phyloP scores from a whole-genome alignment of 2,888 invertebrate genomes.

The Eretmocerus hayati region DNA sequence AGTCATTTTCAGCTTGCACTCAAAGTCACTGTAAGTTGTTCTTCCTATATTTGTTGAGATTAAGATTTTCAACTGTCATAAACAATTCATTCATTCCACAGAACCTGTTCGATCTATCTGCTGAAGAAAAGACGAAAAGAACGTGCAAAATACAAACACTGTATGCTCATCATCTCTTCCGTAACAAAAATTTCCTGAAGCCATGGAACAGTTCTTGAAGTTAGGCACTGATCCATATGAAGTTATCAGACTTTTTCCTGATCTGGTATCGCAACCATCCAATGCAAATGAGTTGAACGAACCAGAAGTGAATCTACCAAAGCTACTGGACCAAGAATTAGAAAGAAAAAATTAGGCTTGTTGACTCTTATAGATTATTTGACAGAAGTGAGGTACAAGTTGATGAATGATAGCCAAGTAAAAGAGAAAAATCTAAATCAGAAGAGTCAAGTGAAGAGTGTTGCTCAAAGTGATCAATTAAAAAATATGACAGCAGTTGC shows the following conservation, averaged over 20 bases:
- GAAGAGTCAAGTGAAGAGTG: constrained; percentile 31
- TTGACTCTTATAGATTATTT: constrained; percentile 86
- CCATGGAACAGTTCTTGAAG: constrained; percentile 86
- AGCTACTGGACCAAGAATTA: constrained; percentile 73
- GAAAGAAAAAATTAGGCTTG: constrained; percentile 86
- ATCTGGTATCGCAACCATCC: constrained; percentile 62
- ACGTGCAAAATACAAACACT: constrained; percentile 84
- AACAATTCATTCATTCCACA: no score
- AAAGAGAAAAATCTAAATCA: constrained; percentile 37
- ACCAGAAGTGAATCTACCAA: constrained; percentile 49
- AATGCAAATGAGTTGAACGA: constrained; percentile 44
- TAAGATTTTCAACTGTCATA: background rate
- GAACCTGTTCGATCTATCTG: constrained; percentile 75
- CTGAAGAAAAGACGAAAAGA: constrained; percentile 72
- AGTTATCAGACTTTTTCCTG: constrained; percentile 91
- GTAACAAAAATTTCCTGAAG: constrained; percentile 79
- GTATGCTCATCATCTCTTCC: constrained; percentile 86
- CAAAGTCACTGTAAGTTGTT: constrained; percentile 76
- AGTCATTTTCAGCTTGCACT: constrained; percentile 93
- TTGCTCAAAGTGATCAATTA: constrained; percentile 32
- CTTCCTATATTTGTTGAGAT: constrained; percentile 7
- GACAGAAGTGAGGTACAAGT: constrained; percentile 62
- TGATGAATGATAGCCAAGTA: constrained; percentile 45
- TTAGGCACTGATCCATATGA: constrained; percentile 90
- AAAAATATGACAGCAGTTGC: constrained; percentile 48